phyloP scores from a whole-genome alignment of 2,888 invertebrate genomes.

The Drosophila gaucha region DNA sequence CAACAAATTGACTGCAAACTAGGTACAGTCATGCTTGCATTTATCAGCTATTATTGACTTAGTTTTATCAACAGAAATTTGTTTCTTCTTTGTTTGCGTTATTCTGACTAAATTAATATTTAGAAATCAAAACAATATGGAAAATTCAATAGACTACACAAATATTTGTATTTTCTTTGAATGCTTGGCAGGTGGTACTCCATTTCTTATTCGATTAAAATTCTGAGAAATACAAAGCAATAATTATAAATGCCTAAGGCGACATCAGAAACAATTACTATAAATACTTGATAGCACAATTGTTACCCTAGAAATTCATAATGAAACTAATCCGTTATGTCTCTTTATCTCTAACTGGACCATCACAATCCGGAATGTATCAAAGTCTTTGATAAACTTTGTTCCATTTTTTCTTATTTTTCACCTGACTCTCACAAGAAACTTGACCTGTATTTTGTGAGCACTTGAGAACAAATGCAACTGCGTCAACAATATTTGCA shows the following conservation, averaged over 20 bases:
- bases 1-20: background rate
- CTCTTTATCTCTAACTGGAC: too few species aligned
- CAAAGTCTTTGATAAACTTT: constrained; percentile 31
- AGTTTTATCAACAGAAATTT: too few species aligned
- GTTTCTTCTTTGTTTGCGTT: too few species aligned
- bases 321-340: too few species aligned
- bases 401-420: background rate
- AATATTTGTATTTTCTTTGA: constrained; percentile 1
- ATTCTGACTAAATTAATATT: background rate
- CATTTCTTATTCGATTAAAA: background rate
- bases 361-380: too few species aligned
- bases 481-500: constrained; percentile 53
- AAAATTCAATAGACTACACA: background rate
- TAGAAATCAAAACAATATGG: background rate
- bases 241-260: background rate
- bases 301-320: background rate
- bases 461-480: constrained; percentile 42
- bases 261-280: background rate
- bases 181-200: background rate
- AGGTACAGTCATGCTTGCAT: background rate
- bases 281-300: background rate
- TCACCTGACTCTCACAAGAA: constrained; percentile 14
- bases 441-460: constrained; percentile 63
- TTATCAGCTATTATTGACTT: background rate
- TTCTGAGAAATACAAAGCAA: background rate